These are phyloP conservation scores for Pseudopodoces humilis DNA, from an alignment of 2,113 vertebrate genomes.

Conservation along the genomic window DNA sequence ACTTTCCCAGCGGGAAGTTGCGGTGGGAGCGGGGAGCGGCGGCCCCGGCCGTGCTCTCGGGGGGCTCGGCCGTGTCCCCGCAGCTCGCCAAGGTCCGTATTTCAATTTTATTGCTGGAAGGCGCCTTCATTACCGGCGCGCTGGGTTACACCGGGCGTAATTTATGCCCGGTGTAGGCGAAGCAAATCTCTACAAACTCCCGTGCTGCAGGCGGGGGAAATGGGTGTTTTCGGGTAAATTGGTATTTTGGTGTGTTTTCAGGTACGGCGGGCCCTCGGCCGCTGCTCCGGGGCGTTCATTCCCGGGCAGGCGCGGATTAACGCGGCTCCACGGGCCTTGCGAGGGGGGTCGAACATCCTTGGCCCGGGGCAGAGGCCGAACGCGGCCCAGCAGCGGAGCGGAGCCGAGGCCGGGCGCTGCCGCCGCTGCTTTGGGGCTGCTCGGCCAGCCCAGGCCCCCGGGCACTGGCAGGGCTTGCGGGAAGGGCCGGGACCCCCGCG, in stretches of 20 bases:
- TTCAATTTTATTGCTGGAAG: neutral
- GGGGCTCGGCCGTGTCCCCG: neutral
- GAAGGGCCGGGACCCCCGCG: neutral
- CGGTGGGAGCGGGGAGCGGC: neutral
- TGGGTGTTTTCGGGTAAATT: neutral
- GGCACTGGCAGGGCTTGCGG: neutral
- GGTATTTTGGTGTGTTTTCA: neutral
- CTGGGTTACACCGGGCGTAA: neutral
- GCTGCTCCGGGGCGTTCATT: neutral
- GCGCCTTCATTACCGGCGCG: neutral
- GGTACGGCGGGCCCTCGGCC: neutral
- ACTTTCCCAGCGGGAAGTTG: conserved; percentile 14
- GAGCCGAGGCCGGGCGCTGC: neutral
- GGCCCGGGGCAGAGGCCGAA: neutral
- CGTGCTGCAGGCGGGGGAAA: neutral
- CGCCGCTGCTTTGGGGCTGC: neutral
- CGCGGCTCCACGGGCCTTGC: neutral
- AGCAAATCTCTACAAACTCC: neutral
- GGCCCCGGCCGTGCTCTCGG: neutral
- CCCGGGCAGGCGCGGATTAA: rapidly evolving
- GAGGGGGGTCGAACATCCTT: neutral
- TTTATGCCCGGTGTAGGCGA: neutral
- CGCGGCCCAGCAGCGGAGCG: neutral
- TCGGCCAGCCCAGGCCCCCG: neutral
- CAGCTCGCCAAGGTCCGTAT: neutral